Percentiles rank a stretch among this genome's conserved stretches.
phyloP scores from a whole-genome alignment of 2,888 invertebrate genomes.

The Acronicta aceris region DNA sequence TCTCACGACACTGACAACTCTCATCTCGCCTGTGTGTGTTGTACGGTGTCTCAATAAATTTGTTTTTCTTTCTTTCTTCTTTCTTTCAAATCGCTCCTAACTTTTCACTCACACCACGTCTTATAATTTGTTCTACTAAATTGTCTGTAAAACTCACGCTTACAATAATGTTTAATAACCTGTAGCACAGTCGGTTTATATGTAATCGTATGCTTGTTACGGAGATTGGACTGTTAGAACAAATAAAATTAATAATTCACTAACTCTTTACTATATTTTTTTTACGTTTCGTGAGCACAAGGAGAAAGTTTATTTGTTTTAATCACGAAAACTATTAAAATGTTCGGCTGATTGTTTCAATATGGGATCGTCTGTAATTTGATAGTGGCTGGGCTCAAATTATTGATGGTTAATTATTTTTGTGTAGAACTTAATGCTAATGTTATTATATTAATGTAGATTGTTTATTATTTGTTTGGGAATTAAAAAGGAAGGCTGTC shows the following conservation, averaged over 20 bases:
- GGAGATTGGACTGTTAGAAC: conserved; percentile 71
- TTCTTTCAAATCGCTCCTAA: conserved; percentile 49
- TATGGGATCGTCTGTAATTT: conserved; percentile 29
- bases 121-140: conserved; percentile 88
- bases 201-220: conserved; percentile 76
- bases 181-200: conserved; percentile 80
- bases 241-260: conserved; percentile 73
- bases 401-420: conserved; percentile 42
- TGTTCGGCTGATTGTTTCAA: conserved; percentile 41
- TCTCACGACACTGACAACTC: too few species aligned
- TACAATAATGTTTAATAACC: conserved; percentile 86
- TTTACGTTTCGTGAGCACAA: conserved; percentile 21
- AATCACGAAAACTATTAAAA: conserved; percentile 50
- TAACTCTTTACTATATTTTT: conserved; percentile 26
- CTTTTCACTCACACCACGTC: conserved; percentile 57
- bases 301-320: conserved; percentile 47
- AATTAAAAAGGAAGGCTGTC: background rate
- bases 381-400: conserved; percentile 25
- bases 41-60: too few species aligned
- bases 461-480: conserved; percentile 2
- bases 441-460: conserved; percentile 17
- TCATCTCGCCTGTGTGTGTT: too few species aligned
- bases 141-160: conserved; percentile 84
- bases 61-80: too few species aligned
- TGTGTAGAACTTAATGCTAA: conserved; percentile 38